A percentile compares a stretch with the other conserved stretches of the same genome.
phyloP scores from a whole-genome alignment of 2,113 vertebrate species.

The Corvus hawaiiensis region DNA sequence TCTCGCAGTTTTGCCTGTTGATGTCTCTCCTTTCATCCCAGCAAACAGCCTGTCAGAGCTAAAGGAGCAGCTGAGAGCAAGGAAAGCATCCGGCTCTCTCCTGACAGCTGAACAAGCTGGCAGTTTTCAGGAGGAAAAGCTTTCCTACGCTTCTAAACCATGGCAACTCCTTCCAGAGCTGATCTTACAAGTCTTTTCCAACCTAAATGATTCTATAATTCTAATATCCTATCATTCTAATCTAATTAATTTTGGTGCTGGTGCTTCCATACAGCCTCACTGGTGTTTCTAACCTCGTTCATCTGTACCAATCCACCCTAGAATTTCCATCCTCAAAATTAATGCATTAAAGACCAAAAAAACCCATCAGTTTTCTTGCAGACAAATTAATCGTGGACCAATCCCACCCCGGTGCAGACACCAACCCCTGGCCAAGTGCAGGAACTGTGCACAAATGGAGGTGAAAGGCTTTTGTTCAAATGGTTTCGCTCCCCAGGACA shows the following conservation, averaged over 20 bases:
- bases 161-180: not conserved
- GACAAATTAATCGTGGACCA: not conserved
- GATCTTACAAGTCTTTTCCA: not conserved
- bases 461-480: not conserved
- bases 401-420: not conserved
- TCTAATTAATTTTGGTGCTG: not conserved
- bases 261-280: not conserved
- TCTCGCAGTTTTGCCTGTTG: not conserved
- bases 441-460: not conserved
- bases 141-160: not conserved
- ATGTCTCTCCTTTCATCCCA: not conserved
- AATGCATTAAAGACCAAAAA: not conserved
- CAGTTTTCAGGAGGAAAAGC: not conserved
- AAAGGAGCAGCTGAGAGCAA: not conserved
- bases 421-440: not conserved
- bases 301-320: too few species aligned
- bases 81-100: not conserved
- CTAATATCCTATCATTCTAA: not conserved
- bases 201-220: not conserved
- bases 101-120: not conserved
- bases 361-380: not conserved
- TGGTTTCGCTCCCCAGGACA: not conserved
- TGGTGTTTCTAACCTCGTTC: not conserved
- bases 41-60: not conserved
- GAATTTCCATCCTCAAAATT: not conserved